Evolutionary conservation across 2,888 invertebrate species (phyloP).

Genomic region (Cephus sareptanus): DNA sequence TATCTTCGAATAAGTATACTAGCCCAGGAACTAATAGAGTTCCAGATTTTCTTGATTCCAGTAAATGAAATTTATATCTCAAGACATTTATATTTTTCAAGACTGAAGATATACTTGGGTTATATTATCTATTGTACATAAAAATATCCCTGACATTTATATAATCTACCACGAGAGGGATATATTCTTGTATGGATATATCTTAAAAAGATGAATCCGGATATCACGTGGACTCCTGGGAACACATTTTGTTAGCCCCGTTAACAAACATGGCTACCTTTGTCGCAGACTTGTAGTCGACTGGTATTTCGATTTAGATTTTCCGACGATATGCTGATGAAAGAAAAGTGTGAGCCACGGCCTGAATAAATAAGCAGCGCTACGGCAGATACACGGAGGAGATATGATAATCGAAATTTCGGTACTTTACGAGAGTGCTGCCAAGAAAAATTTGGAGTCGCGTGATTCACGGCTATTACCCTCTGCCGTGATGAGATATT

Average conservation of each 20-base stretch:
- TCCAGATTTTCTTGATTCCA: neutral
- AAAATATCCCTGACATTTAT: neutral
- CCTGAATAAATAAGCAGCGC: neutral
- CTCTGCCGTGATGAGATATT: neutral
- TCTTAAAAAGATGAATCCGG: neutral
- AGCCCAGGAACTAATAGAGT: neutral
- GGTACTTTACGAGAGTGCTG: slow-evolving; percentile 27
- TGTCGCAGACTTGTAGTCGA: neutral
- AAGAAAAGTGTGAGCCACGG: neutral
- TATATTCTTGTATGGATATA: neutral
- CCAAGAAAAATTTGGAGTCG: neutral
- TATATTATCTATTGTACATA: neutral
- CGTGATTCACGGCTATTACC: neutral
- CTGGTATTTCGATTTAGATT: neutral
- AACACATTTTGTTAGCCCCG: neutral
- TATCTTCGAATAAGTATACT: neutral
- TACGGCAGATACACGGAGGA: slow-evolving; percentile 34
- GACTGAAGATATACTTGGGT: neutral
- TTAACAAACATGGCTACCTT: neutral
- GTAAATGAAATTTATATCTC: neutral
- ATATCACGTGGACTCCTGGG: neutral
- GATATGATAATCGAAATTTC: slow-evolving; percentile 38
- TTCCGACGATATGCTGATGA: neutral
- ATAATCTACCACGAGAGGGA: neutral
- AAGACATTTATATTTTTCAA: neutral